Percentiles rank a stretch among this genome's conserved stretches.
Evolutionary conservation across 2,113 vertebrate species (phyloP).

Genomic region (Chaetura pelagica): DNA sequence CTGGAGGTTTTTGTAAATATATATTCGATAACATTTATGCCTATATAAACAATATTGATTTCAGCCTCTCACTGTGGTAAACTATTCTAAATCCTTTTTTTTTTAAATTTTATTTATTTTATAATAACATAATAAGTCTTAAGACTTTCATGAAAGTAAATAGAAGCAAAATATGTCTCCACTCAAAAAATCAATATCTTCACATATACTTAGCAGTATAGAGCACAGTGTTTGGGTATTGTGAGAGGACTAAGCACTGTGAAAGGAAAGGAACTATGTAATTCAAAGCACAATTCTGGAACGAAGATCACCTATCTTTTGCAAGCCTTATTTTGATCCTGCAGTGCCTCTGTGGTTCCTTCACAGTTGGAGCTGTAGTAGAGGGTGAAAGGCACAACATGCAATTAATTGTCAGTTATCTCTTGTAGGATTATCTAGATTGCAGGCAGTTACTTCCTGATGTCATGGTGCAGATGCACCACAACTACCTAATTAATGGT

Average conservation of each 20-base stretch:
- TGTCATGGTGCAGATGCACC: background rate
- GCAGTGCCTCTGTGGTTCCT: background rate
- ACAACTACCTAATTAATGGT: background rate
- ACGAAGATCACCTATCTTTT: background rate
- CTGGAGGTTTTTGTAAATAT: slow-evolving; percentile 47
- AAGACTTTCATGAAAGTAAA: slow-evolving; percentile 4
- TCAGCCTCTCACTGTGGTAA: background rate
- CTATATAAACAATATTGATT: slow-evolving; percentile 43
- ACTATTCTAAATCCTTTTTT: slow-evolving; percentile 1
- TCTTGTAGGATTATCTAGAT: background rate
- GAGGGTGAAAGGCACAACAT: background rate
- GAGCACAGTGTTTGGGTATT: background rate
- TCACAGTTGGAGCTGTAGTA: background rate
- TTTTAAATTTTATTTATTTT: too few species aligned
- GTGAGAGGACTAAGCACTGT: background rate
- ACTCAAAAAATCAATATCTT: background rate
- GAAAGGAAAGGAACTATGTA: background rate
- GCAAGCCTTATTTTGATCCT: background rate
- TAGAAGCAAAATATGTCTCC: background rate
- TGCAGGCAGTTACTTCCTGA: background rate
- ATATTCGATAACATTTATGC: background rate
- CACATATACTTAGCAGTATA: background rate
- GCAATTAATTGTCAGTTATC: background rate
- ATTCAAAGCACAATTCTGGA: background rate
- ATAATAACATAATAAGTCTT: slow-evolving; percentile 9